phyloP scores from a whole-genome alignment of 2,888 invertebrate species.

The Clivina fossor region DNA sequence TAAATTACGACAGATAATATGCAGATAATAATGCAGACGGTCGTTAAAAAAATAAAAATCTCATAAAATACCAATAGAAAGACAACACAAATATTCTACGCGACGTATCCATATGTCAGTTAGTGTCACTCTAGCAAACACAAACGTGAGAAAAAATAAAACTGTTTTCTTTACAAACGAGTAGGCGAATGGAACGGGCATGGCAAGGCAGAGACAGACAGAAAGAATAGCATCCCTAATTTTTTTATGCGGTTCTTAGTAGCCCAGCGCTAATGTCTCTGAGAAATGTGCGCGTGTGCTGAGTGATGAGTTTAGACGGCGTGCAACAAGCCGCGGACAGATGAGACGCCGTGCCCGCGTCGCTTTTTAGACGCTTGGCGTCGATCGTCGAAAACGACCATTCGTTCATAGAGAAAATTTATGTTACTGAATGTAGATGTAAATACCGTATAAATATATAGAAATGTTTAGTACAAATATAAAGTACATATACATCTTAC shows the following conservation, averaged over 20 bases:
- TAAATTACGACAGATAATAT: no score
- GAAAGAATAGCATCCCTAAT: conserved; percentile 10
- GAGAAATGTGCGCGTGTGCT: conserved; percentile 24
- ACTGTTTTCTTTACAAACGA: neutral
- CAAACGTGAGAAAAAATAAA: neutral
- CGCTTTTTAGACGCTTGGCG: neutral
- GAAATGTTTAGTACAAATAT: no score
- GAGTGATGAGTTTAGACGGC: conserved; percentile 24
- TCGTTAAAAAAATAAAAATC: no score
- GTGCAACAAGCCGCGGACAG: conserved; percentile 31
- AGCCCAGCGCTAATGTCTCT: conserved; percentile 31
- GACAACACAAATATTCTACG: neutral
- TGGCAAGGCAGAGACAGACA: neutral
- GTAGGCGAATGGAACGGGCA: neutral
- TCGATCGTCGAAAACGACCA: no score
- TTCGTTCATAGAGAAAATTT: no score
- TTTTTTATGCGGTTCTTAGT: conserved; percentile 30
- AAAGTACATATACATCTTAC: no score
- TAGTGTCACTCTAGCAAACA: no score
- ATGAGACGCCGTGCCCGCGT: conserved; percentile 2
- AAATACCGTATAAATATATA: no score
- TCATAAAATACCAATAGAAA: neutral
- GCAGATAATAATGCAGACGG: no score
- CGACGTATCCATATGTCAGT: neutral
- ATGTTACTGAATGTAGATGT: no score